Evolutionary conservation across 2,113 vertebrate species (phyloP), one percentile per base, ranked within the genome.

Genomic region (Pelecanoides urinatrix): DNA sequence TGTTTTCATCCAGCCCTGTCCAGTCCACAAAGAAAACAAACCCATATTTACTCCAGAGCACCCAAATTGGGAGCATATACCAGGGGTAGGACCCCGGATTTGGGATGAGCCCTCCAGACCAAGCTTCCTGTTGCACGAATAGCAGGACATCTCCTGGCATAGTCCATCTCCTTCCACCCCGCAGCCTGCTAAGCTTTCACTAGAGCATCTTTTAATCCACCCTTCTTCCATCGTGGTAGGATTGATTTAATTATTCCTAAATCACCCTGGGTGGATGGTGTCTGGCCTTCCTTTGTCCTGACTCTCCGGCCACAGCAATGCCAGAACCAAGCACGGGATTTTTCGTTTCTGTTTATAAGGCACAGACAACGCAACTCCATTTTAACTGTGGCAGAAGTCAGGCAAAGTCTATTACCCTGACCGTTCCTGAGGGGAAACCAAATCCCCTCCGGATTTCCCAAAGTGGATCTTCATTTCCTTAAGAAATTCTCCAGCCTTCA

Each of bases 181-280:
- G 16, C 61, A 77, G 52, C 75, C 84, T 38, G 47, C 66, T 86
- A 76, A 92, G 94, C 94, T 97, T 97, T 96, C 89, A 90, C 92
- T 90, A 55, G 59, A 81, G 42, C 63, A 47, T 90, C 88, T 94
- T 96, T 85, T 96, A 97, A 97, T 96, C 93, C 96, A 97, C 76
- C 77, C 73, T 95, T 95, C 86, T 84, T 93, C 79, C 78, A 66
- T 27, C 63, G 36, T 95, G 92, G 40, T 47, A 79, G 86, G 92
- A 95, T 94, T 95, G 85, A 95, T 95, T 96, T 96, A 97, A 97
- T 97, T 96, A 88, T 94, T 94, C 74, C 86, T 92, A 91, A 91
- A 93, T 93, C 95, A 74, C 75, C 82, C 83, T 84, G 40, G 11
- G 74, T 78, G 84, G 80, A 96, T 87, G 67, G 61, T 92, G 59